phyloP scores from a whole-genome alignment of 2,113 vertebrate species.

The Ranitomeya variabilis region DNA sequence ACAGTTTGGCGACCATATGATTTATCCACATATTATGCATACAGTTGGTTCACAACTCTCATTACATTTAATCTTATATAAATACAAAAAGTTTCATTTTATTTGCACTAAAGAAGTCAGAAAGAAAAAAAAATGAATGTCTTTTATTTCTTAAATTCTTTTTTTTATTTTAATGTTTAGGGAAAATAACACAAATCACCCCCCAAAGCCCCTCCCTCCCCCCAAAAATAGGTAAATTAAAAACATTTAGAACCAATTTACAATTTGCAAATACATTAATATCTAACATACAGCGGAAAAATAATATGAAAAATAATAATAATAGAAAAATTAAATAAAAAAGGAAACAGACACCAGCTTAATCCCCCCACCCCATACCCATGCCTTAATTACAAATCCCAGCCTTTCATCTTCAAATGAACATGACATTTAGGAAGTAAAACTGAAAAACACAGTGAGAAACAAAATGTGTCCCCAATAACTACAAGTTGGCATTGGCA shows the following conservation, averaged over 20 bases:
- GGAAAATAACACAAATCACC: slow-evolving; percentile 48
- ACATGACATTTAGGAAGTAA: slow-evolving; percentile 50
- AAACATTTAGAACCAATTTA: slow-evolving; percentile 57
- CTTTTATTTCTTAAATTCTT: slow-evolving; percentile 4
- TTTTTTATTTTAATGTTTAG: slow-evolving; percentile 51
- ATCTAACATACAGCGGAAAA: slow-evolving; percentile 55
- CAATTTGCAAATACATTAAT: slow-evolving; percentile 56
- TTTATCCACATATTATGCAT: background rate
- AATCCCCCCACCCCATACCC: slow-evolving; percentile 30
- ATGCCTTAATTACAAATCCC: slow-evolving; percentile 43
- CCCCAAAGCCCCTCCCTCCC: background rate
- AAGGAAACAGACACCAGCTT: slow-evolving; percentile 42
- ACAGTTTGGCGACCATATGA: background rate
- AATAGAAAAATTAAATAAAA: slow-evolving; percentile 28
- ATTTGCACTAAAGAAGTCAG: background rate
- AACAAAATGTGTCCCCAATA: slow-evolving; percentile 44
- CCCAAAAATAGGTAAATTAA: slow-evolving; percentile 36
- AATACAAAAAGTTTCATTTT: background rate
- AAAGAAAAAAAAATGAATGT: slow-evolving; percentile 34
- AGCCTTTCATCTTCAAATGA: slow-evolving; percentile 43
- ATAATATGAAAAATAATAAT: slow-evolving; percentile 34
- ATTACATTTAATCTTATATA: background rate
- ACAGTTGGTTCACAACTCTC: background rate
- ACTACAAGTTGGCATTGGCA: slow-evolving; percentile 54
- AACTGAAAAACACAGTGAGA: slow-evolving; percentile 48